Evolutionary conservation across 2,113 vertebrate genomes (phyloP).

Genomic region (Ochotona curzoniae): DNA sequence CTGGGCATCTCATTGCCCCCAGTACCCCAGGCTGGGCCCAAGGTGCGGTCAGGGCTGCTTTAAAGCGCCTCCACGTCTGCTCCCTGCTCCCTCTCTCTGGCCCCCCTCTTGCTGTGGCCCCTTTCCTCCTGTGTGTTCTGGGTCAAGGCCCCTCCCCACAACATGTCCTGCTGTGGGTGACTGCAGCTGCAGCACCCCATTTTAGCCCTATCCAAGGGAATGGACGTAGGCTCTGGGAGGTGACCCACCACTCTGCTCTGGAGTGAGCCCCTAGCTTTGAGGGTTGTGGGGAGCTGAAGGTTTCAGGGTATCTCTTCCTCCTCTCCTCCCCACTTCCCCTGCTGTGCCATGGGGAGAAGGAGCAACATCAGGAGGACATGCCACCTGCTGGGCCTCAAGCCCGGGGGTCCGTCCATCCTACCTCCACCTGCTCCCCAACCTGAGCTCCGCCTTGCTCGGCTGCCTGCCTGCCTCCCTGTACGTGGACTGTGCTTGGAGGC

Average conservation of each 20-base stretch:
- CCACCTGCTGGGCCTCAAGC: background rate
- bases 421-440: background rate
- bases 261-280: background rate
- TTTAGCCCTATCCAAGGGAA: background rate
- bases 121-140: background rate
- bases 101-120: background rate
- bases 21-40: background rate
- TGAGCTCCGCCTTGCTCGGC: conserved; percentile 12
- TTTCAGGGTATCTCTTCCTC: conserved; percentile 38
- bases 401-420: background rate
- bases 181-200: background rate
- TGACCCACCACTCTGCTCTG: background rate
- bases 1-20: rapidly evolving
- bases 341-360: background rate
- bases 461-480: background rate
- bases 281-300: background rate
- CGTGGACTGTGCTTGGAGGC: conserved; percentile 24
- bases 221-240: background rate
- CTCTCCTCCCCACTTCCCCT: rapidly evolving
- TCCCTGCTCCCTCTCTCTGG: background rate
- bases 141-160: background rate
- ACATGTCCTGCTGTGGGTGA: background rate
- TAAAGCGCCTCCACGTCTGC: background rate
- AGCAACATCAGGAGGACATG: background rate
- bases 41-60: background rate